phyloP scores from a whole-genome alignment of 2,888 invertebrate genomes.

The Aproaerema taeniolella region DNA sequence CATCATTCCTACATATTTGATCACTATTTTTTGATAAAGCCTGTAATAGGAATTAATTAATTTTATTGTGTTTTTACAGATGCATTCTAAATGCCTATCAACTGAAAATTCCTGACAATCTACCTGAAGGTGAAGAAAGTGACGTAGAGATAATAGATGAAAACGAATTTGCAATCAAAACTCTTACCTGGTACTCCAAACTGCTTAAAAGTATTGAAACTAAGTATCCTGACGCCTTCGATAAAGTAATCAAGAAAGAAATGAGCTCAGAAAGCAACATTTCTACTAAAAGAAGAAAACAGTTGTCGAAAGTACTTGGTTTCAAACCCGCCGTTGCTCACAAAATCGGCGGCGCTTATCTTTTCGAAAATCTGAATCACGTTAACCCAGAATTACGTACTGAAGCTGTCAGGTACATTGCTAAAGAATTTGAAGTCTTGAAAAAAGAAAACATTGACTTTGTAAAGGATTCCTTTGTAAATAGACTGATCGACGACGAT shows the following conservation, averaged over 20 bases:
- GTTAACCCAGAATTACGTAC: conserved; percentile 80
- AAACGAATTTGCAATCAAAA: conserved; percentile 44
- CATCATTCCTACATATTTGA: too few species aligned
- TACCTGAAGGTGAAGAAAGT: conserved; percentile 48
- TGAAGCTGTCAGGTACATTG: conserved; percentile 81
- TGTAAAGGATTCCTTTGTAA: conserved; percentile 79
- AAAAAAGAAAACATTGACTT: conserved; percentile 75
- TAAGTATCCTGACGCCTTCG: conserved; percentile 84
- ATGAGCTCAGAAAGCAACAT: conserved; percentile 51
- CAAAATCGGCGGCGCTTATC: conserved; percentile 66
- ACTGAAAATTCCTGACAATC: conserved; percentile 23
- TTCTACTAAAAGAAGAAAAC: conserved; percentile 39
- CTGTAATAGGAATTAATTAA: too few species aligned
- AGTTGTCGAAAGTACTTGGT: conserved; percentile 63
- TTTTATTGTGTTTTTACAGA: too few species aligned
- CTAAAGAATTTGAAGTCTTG: conserved; percentile 68
- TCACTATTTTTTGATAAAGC: too few species aligned
- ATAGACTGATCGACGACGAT: conserved; percentile 83
- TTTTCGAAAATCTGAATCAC: conserved; percentile 86
- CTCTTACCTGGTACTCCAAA: conserved; percentile 71
- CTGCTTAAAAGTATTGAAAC: conserved; percentile 80
- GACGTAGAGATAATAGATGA: conserved; percentile 67
- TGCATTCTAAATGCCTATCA: conserved; percentile 60
- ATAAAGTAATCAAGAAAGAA: conserved; percentile 79
- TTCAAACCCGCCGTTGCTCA: conserved; percentile 76